These are phyloP conservation scores for Brachystomella parvula DNA, from an alignment of 1,140 invertebrate genomes.

Conservation along the genomic window DNA sequence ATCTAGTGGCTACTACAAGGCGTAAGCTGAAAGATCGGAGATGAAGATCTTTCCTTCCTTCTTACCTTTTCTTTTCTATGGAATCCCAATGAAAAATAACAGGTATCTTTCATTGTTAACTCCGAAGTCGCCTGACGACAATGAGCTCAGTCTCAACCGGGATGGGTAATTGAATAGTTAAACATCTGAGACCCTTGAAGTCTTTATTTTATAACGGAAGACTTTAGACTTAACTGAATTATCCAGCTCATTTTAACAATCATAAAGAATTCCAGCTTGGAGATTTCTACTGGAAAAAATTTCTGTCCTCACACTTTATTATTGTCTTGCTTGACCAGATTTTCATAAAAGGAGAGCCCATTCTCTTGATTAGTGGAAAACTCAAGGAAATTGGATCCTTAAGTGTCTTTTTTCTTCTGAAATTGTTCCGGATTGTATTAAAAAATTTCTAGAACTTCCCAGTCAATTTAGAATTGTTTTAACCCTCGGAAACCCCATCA, in stretches of 20 bases:
- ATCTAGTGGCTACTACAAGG: background rate
- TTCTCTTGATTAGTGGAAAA: background rate
- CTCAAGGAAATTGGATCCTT: background rate
- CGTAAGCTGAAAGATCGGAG: background rate
- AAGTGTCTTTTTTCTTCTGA: background rate
- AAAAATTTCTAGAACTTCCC: background rate
- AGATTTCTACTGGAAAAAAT: background rate
- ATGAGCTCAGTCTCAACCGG: background rate
- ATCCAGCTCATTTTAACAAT: background rate
- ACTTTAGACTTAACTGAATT: background rate
- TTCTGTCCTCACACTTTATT: background rate
- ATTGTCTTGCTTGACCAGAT: background rate
- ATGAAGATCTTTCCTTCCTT: background rate
- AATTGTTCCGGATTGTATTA: background rate
- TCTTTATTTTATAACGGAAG: background rate
- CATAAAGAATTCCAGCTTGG: background rate
- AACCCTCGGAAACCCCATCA: no score
- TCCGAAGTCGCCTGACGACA: background rate
- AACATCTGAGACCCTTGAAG: background rate
- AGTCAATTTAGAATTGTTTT: background rate
- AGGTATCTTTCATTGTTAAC: background rate
- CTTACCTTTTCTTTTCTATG: background rate
- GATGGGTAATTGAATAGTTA: background rate
- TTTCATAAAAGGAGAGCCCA: background rate
- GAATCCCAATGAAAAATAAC: background rate